Percentiles rank a stretch among this genome's conserved stretches.
These are phyloP conservation scores for Ctenodactylus gundi DNA, from an alignment of 2,113 vertebrate species.

Conservation along the genomic window DNA sequence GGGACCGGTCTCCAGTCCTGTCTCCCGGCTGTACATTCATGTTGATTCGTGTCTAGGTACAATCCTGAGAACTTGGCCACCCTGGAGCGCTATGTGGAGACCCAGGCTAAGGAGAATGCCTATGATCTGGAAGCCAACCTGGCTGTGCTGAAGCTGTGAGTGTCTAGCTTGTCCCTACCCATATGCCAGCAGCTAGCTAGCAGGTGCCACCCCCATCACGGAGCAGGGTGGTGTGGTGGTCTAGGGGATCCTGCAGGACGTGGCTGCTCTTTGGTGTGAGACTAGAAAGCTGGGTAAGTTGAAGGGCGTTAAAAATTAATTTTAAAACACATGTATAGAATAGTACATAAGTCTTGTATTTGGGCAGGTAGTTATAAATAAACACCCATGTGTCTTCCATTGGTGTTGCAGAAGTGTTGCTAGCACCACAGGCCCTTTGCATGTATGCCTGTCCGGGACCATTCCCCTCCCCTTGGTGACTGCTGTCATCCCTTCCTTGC, in stretches of 20 bases:
- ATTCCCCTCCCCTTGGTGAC: neutral
- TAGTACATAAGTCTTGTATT: neutral
- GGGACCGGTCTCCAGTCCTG: neutral
- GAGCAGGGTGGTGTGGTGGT: neutral
- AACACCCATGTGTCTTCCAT: too few species aligned
- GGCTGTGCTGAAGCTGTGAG: conserved; percentile 94
- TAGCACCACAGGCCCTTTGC: neutral
- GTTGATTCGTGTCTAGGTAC: conserved; percentile 83
- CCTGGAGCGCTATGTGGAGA: conserved; percentile 94
- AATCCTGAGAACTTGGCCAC: conserved; percentile 94
- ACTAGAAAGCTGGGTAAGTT: neutral
- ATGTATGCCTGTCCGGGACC: neutral
- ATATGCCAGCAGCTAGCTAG: neutral
- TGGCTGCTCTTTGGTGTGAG: neutral
- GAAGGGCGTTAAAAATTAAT: neutral
- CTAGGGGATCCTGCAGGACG: neutral
- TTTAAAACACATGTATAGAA: accelerated
- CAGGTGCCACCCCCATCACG: neutral
- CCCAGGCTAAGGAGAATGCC: conserved; percentile 92
- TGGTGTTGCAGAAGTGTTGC: neutral
- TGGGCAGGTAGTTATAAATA: neutral
- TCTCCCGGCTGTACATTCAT: neutral
- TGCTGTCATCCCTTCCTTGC: neutral
- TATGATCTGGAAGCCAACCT: conserved; percentile 96
- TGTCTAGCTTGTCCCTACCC: neutral